Evolutionary conservation across 2,888 invertebrate species (phyloP).

Genomic region (Falcaria lacertinaria): DNA sequence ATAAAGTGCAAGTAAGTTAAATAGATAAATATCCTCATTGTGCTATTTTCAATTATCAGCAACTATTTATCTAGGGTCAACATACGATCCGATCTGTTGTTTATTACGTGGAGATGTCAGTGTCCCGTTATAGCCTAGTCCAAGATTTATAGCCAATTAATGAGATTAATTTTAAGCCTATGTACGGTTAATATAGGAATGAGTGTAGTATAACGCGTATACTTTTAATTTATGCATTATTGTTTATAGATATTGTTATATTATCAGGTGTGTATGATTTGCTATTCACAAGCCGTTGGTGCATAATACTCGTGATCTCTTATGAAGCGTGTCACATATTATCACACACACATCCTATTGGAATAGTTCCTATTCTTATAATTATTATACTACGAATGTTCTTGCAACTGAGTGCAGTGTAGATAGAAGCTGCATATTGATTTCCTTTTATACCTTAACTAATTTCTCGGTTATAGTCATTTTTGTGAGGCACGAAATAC

Average conservation of each 20-base stretch:
- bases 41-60: slow-evolving; percentile 32
- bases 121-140: slow-evolving; percentile 37
- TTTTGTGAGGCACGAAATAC: too few species aligned
- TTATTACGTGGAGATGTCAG: slow-evolving; percentile 37
- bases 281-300: slow-evolving; percentile 41
- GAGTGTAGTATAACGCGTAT: background rate
- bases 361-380: background rate
- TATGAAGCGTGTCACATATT: slow-evolving; percentile 43
- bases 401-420: background rate
- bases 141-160: slow-evolving; percentile 12
- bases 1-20: slow-evolving; percentile 1
- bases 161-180: slow-evolving; percentile 16
- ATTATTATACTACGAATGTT: background rate
- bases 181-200: slow-evolving; percentile 4
- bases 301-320: slow-evolving; percentile 40
- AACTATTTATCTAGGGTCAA: slow-evolving; percentile 57
- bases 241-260: slow-evolving; percentile 5
- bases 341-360: slow-evolving; percentile 1
- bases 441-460: too few species aligned
- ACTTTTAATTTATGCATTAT: slow-evolving; percentile 1
- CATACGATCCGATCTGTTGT: slow-evolving; percentile 36
- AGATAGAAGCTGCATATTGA: too few species aligned
- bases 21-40: slow-evolving; percentile 23
- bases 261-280: slow-evolving; percentile 18
- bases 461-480: too few species aligned